Conservation (phyloP, 1,140 invertebrate genomes). For the Bicyclus anynana region DNA sequence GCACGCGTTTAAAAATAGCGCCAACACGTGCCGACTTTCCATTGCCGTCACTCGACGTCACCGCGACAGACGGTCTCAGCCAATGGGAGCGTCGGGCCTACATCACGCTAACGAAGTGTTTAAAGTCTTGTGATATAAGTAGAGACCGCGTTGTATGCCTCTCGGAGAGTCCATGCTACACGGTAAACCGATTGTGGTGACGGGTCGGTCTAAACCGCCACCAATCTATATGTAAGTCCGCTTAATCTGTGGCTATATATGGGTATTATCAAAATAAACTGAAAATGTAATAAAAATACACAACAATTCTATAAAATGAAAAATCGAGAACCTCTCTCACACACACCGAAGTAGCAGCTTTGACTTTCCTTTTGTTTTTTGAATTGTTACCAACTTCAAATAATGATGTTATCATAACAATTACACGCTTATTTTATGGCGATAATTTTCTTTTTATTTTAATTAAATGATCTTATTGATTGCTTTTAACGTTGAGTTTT, state of each 20-base stretch:
- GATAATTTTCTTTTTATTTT: too few species aligned
- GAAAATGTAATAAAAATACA: constrained; percentile 35
- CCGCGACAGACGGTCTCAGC: constrained; percentile 7
- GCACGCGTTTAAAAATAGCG: too few species aligned
- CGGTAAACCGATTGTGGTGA: constrained; percentile 47
- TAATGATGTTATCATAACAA: too few species aligned
- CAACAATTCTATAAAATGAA: constrained; percentile 46
- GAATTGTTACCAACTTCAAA: too few species aligned
- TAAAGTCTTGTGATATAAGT: constrained; percentile 28
- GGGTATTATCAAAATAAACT: constrained; percentile 9
- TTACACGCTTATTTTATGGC: too few species aligned
- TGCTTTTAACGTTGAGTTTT: too few species aligned
- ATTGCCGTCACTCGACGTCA: neutral
- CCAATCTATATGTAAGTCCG: constrained; percentile 30
- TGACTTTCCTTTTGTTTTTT: constrained; percentile 46
- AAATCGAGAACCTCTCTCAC: constrained; percentile 52
- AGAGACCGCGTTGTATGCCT: neutral
- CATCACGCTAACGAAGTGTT: constrained; percentile 41
- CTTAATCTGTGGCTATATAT: neutral
- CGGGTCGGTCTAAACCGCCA: constrained; percentile 42
- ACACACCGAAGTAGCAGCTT: constrained; percentile 56
- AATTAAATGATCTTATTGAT: too few species aligned
- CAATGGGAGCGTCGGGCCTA: constrained; percentile 38
- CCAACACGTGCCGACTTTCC: too few species aligned
- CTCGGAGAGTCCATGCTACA: constrained; percentile 46